Evolutionary conservation across 2,888 invertebrate species (phyloP).

Genomic region (Erebia epiphron): DNA sequence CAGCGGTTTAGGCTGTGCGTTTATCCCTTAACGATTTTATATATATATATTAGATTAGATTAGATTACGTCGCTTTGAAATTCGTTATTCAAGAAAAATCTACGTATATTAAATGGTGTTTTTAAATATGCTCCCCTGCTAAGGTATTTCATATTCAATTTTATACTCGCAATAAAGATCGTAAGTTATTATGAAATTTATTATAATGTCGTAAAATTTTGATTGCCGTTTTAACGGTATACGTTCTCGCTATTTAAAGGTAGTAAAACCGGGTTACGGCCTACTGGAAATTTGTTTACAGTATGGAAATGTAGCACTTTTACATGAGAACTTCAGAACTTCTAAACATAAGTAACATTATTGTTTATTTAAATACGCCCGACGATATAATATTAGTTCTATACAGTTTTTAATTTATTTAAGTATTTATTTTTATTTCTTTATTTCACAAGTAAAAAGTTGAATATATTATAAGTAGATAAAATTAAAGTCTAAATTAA

Average conservation of each 20-base stretch:
- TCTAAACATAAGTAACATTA: background rate
- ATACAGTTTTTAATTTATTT: no score
- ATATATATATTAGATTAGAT: no score
- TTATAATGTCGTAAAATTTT: constrained; percentile 36
- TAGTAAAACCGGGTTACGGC: constrained; percentile 28
- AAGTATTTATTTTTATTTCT: no score
- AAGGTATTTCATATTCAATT: constrained; percentile 32
- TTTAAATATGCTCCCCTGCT: constrained; percentile 22
- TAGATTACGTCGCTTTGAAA: background rate
- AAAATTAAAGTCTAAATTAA: no score
- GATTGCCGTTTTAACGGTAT: constrained; percentile 31
- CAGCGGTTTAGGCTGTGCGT: no score
- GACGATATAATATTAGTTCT: no score
- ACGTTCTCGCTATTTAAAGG: constrained; percentile 22
- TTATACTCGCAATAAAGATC: constrained; percentile 32
- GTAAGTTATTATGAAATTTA: constrained; percentile 38
- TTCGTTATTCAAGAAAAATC: background rate
- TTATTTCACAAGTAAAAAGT: no score
- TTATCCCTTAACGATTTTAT: no score
- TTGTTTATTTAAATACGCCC: background rate
- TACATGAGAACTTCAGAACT: background rate
- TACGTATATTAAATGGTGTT: constrained; percentile 23
- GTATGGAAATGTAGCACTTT: background rate
- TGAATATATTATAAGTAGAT: no score
- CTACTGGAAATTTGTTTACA: constrained; percentile 26